phyloP scores from a whole-genome alignment of 2,797 vertebrate species.

The Otolemur crassicaudatus region DNA sequence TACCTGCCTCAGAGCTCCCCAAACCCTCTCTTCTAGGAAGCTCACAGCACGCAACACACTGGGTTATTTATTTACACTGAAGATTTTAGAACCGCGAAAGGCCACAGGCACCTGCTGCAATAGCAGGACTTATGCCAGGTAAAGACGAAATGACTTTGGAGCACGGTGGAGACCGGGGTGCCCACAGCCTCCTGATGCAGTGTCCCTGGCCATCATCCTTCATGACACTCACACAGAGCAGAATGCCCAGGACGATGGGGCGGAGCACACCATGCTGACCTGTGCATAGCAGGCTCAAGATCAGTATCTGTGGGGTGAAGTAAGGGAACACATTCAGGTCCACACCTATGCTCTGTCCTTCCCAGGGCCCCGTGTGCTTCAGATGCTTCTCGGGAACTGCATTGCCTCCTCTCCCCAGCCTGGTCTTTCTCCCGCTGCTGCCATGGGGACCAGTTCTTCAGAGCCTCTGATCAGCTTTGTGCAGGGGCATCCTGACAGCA shows the following conservation, averaged over 20 bases:
- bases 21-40: background rate
- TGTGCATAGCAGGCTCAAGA: fast-evolving
- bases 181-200: no score
- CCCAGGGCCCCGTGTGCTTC: fast-evolving
- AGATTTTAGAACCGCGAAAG: background rate
- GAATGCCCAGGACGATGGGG: fast-evolving
- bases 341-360: fast-evolving
- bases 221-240: no score
- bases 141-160: background rate
- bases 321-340: background rate
- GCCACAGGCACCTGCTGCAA: fast-evolving
- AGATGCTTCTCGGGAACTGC: fast-evolving
- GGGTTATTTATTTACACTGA: background rate
- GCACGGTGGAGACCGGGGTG: background rate
- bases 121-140: no score
- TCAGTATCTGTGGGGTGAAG: background rate
- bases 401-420: background rate
- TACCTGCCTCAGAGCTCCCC: background rate
- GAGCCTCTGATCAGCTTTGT: background rate
- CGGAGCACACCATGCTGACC: fast-evolving
- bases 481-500: background rate
- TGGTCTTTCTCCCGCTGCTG: background rate
- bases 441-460: fast-evolving
- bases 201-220: background rate
- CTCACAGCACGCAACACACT: no score